Evolutionary conservation across 2,113 vertebrate genomes (phyloP).

Genomic region (Oryctolagus cuniculus): DNA sequence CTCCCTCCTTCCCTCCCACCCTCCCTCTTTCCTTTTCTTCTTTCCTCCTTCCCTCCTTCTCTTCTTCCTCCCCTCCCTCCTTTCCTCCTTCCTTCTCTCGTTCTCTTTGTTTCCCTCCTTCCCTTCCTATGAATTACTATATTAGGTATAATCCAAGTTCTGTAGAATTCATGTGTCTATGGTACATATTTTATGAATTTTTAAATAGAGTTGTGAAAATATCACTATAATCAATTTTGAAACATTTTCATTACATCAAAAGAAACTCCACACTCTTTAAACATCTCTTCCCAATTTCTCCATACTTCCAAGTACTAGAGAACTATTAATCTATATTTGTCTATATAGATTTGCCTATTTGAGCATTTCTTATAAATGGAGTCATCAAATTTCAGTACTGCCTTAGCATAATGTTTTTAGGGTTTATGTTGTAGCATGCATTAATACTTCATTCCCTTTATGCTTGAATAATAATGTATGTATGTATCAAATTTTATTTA

Average conservation of each 20-base stretch:
- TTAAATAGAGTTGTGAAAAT: background rate
- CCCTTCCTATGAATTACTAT: background rate
- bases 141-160: background rate
- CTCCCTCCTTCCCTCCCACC: no score
- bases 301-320: background rate
- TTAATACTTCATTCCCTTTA: constrained; percentile 28
- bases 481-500: background rate
- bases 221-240: background rate
- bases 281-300: background rate
- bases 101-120: background rate
- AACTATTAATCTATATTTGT: constrained; percentile 4
- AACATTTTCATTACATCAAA: background rate
- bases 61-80: no score
- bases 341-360: background rate
- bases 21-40: no score
- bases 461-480: background rate
- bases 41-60: no score
- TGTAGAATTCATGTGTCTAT: background rate
- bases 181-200: background rate
- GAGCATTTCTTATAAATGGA: no score
- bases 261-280: background rate
- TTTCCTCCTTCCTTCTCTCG: no score
- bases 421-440: background rate
- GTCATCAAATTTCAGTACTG: background rate
- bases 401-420: background rate